Conservation (phyloP, 2,888 invertebrate species). For the Xestia c-nigrum region DNA sequence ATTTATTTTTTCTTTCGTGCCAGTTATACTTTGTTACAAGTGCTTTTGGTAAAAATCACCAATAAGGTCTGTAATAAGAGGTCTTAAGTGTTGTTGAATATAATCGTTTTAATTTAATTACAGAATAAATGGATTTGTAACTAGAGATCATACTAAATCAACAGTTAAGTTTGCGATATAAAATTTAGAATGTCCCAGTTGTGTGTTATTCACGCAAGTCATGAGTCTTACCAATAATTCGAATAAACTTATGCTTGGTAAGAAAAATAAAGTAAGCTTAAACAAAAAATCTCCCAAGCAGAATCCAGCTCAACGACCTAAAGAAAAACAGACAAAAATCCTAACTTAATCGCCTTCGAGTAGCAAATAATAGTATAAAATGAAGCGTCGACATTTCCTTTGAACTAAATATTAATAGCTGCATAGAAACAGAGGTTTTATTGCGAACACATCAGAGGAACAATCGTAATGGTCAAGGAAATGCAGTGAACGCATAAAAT, state of each 20-base stretch:
- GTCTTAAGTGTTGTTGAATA: background rate
- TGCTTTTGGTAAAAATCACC: background rate
- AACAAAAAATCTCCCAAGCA: background rate
- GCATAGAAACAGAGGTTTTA: slow-evolving; percentile 72
- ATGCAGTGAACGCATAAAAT: slow-evolving; percentile 76
- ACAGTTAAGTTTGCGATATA: background rate
- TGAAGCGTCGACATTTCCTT: slow-evolving; percentile 73
- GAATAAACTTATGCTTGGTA: background rate
- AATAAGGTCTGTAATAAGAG: too few species aligned
- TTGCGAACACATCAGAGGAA: slow-evolving; percentile 77
- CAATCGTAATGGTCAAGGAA: slow-evolving; percentile 79
- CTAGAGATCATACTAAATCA: background rate
- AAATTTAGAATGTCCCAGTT: background rate
- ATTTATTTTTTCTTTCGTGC: background rate
- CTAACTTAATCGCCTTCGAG: slow-evolving; percentile 61
- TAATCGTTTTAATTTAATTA: background rate
- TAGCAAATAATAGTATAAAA: slow-evolving; percentile 61
- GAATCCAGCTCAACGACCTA: slow-evolving; percentile 24
- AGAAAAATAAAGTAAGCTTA: background rate
- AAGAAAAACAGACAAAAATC: slow-evolving; percentile 60
- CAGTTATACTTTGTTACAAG: background rate
- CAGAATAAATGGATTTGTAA: background rate
- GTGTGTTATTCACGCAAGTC: background rate
- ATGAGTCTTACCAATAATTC: background rate
- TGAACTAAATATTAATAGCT: slow-evolving; percentile 79